Conservation (phyloP, 2,113 vertebrate genomes). For the Calyptomena viridis region DNA sequence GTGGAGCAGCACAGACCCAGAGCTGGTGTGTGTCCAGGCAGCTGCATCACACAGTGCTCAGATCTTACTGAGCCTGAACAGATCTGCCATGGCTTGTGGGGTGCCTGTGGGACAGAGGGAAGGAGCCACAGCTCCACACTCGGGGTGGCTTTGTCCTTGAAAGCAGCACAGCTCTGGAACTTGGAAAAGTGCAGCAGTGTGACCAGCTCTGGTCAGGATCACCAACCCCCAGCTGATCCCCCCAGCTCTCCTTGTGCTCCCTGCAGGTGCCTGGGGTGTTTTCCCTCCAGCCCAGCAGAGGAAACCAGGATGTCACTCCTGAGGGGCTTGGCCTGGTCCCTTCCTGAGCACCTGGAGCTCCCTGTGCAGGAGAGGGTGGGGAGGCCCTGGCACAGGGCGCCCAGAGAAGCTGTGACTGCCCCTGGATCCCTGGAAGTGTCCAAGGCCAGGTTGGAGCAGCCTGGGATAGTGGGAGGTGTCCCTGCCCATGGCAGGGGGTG, state of each 20-base stretch:
- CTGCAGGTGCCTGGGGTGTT: neutral
- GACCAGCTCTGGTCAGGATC: neutral
- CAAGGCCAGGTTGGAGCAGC: neutral
- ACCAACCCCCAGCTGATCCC: fast-evolving
- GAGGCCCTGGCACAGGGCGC: neutral
- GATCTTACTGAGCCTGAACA: neutral
- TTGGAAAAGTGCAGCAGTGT: neutral
- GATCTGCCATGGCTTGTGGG: fast-evolving
- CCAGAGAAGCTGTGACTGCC: neutral
- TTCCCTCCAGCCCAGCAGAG: neutral
- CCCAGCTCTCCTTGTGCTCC: neutral
- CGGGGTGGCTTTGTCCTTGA: neutral
- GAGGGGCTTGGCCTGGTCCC: neutral
- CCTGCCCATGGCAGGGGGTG: neutral
- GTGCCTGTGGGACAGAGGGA: neutral
- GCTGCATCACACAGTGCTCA: too few relatives aligned
- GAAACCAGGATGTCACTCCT: neutral
- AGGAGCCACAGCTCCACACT: fast-evolving
- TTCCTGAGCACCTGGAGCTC: neutral
- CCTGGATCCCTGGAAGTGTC: neutral
- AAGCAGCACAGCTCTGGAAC: neutral
- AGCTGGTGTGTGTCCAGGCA: neutral
- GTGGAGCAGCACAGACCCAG: neutral
- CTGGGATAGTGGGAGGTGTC: neutral
- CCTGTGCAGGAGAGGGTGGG: neutral